Percentiles rank a stretch among this genome's conserved stretches.
These are phyloP conservation scores for Polylopha cassiicola DNA, from an alignment of 2,888 invertebrate genomes.

Conservation along the genomic window DNA sequence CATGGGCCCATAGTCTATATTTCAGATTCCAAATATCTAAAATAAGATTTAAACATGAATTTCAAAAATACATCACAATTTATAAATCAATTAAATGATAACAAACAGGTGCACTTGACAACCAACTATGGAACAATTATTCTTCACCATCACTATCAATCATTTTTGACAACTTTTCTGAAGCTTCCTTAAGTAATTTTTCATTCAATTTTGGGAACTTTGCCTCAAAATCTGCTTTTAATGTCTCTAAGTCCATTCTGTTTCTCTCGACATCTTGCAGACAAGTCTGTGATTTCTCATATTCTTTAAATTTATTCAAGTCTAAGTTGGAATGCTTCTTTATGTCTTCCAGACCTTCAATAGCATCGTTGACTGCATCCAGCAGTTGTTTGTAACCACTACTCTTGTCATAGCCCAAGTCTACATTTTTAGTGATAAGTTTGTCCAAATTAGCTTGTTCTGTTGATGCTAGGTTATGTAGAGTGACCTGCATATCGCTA, in stretches of 20 bases:
- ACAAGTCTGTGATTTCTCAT: slow-evolving; percentile 36
- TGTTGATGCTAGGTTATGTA: slow-evolving; percentile 37
- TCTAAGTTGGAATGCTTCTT: slow-evolving; percentile 59
- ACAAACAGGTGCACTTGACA: background rate
- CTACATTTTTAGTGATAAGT: slow-evolving; percentile 53
- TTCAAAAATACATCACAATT: too few relatives aligned
- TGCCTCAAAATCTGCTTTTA: slow-evolving; percentile 49
- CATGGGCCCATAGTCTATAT: too few relatives aligned
- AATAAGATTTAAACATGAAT: too few relatives aligned
- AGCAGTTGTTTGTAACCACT: slow-evolving; percentile 57
- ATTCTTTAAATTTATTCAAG: slow-evolving; percentile 47
- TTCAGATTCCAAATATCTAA: too few relatives aligned
- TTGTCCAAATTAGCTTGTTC: slow-evolving; percentile 52
- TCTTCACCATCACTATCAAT: slow-evolving; percentile 39
- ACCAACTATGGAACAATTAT: slow-evolving; percentile 10
- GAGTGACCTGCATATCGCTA: slow-evolving; percentile 37
- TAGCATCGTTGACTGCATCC: slow-evolving; percentile 61
- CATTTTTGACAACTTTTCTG: slow-evolving; percentile 49
- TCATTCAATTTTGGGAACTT: slow-evolving; percentile 60
- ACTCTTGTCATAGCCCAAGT: slow-evolving; percentile 56
- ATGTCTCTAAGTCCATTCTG: slow-evolving; percentile 44
- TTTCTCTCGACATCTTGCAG: slow-evolving; percentile 46
- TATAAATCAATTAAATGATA: too few relatives aligned
- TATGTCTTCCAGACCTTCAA: slow-evolving; percentile 56
- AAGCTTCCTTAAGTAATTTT: slow-evolving; percentile 51